Percentiles rank a stretch among this genome's conserved stretches.
phyloP scores from a whole-genome alignment of 1,140 invertebrate species.

The Neodiprion pinetum region DNA sequence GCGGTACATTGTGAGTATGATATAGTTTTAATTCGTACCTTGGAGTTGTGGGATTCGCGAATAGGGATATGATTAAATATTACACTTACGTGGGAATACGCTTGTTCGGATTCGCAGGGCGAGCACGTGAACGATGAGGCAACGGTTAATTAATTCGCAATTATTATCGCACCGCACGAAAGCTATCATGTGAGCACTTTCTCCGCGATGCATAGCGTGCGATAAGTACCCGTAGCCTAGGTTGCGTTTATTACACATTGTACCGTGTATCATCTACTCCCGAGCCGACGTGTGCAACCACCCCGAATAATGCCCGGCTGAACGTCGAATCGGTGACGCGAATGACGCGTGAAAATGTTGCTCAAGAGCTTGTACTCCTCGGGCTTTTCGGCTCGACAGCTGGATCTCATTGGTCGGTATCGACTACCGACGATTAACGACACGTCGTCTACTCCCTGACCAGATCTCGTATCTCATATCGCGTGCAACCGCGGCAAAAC shows the following conservation, averaged over 20 bases:
- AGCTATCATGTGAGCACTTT: too few species aligned
- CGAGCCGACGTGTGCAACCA: too few species aligned
- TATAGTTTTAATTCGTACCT: background rate
- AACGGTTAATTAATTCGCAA: too few species aligned
- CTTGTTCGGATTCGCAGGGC: background rate
- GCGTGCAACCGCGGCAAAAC: background rate
- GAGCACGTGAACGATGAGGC: background rate
- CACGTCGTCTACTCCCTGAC: background rate
- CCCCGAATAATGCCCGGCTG: too few species aligned
- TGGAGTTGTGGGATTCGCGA: too few species aligned
- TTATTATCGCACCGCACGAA: too few species aligned
- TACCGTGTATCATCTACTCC: too few species aligned
- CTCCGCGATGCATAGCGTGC: too few species aligned
- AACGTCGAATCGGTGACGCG: too few species aligned
- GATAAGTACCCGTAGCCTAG: too few species aligned
- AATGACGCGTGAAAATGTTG: background rate
- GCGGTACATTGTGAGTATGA: conserved; percentile 73
- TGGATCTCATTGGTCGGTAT: background rate
- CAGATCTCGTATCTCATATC: conserved; percentile 2
- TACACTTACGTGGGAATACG: background rate
- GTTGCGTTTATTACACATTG: too few species aligned
- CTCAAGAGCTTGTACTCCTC: background rate
- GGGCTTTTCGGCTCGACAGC: background rate
- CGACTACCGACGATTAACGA: conserved; percentile 7
- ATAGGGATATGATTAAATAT: background rate